These are phyloP conservation scores for Chalcis sispes DNA, from an alignment of 2,888 invertebrate species.

Conservation along the genomic window DNA sequence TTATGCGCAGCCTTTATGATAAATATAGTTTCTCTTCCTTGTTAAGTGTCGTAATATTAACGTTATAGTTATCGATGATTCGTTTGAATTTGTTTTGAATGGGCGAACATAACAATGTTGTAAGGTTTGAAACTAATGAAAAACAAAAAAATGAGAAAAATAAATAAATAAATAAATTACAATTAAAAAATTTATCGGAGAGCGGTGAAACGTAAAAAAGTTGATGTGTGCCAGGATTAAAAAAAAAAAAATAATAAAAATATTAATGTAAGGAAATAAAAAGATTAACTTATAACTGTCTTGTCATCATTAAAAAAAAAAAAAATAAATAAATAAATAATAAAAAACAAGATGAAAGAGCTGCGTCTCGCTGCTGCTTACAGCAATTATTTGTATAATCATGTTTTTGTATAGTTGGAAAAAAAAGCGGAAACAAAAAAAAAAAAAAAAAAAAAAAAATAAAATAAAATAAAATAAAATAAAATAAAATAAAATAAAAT, in stretches of 20 bases:
- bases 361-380: conserved; percentile 37
- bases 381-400: conserved; percentile 48
- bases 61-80: conserved; percentile 12
- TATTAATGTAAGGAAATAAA: conserved; percentile 3
- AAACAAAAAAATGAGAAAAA: too few species aligned
- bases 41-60: conserved; percentile 26
- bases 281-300: conserved; percentile 17
- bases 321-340: too few species aligned
- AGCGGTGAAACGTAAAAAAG: background rate
- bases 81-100: background rate
- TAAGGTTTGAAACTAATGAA: too few species aligned
- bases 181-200: background rate
- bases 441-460: conserved; percentile 14
- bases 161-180: too few species aligned
- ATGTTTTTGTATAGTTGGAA: conserved; percentile 47
- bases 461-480: background rate
- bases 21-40: conserved; percentile 36
- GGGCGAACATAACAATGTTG: too few species aligned
- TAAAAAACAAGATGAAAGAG: too few species aligned
- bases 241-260: conserved; percentile 7
- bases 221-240: background rate
- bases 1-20: conserved; percentile 1
- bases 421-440: conserved; percentile 6
- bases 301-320: conserved; percentile 29
- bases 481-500: conserved; percentile 17